Conservation (phyloP, 2,113 vertebrate genomes). For the Amazona guildingii region DNA sequence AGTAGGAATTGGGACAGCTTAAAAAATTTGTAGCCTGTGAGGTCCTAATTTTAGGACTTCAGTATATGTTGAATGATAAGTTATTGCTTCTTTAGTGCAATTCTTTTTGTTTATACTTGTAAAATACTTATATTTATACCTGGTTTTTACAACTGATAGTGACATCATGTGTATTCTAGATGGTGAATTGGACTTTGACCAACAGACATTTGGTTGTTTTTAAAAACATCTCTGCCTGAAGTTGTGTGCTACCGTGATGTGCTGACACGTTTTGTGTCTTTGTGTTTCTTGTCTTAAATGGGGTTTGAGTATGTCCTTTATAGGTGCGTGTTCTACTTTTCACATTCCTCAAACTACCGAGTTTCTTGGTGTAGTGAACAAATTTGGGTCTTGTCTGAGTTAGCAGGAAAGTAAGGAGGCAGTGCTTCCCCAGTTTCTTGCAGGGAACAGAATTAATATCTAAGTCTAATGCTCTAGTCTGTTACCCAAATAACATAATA, state of each 20-base stretch:
- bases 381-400: not conserved
- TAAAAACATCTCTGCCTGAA: not conserved
- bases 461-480: not conserved
- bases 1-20: not conserved
- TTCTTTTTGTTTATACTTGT: not conserved
- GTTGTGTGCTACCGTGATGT: not conserved
- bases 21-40: accelerated
- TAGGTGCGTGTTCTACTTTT: not conserved
- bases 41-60: not conserved
- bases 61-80: not conserved
- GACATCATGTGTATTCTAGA: not conserved
- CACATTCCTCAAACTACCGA: not conserved
- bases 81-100: not conserved
- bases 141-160: not conserved
- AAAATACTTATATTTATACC: not conserved
- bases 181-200: not conserved
- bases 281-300: not conserved
- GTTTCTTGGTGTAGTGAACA: not conserved
- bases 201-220: not conserved
- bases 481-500: not conserved
- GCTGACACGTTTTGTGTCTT: not conserved
- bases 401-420: not conserved
- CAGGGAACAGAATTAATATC: not conserved
- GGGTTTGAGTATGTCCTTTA: not conserved
- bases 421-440: not conserved